phyloP scores from a whole-genome alignment of 2,797 vertebrate genomes.

The Anisognathus igniventris region DNA sequence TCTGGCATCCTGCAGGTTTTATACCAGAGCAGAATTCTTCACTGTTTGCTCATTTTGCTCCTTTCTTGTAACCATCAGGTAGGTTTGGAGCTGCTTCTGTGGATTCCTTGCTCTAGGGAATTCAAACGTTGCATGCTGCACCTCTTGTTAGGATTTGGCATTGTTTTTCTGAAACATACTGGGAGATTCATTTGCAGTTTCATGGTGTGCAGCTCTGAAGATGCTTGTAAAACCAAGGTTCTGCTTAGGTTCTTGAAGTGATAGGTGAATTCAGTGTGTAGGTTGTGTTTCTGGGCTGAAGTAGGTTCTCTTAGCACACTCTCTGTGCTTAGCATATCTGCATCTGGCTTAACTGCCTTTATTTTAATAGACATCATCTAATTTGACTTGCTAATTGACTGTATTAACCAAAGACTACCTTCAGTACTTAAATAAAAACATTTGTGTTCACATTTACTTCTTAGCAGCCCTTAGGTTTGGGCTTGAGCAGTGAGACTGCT shows the following conservation, averaged over 20 bases:
- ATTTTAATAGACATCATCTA: neutral
- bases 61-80: neutral
- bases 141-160: neutral
- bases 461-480: neutral
- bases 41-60: neutral
- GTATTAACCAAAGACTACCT: neutral
- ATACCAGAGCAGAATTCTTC: neutral
- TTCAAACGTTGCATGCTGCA: neutral
- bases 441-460: neutral
- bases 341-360: neutral
- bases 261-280: neutral
- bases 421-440: neutral
- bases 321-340: neutral
- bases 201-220: neutral
- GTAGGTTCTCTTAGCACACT: neutral
- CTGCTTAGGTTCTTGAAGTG: neutral
- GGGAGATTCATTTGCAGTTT: neutral
- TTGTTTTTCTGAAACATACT: neutral
- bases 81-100: neutral
- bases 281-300: neutral
- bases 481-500: neutral
- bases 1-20: neutral
- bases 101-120: neutral
- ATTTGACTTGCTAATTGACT: neutral
- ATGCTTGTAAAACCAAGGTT: neutral